phyloP scores from a whole-genome alignment of 2,113 vertebrate genomes.

The Sylvia atricapilla region DNA sequence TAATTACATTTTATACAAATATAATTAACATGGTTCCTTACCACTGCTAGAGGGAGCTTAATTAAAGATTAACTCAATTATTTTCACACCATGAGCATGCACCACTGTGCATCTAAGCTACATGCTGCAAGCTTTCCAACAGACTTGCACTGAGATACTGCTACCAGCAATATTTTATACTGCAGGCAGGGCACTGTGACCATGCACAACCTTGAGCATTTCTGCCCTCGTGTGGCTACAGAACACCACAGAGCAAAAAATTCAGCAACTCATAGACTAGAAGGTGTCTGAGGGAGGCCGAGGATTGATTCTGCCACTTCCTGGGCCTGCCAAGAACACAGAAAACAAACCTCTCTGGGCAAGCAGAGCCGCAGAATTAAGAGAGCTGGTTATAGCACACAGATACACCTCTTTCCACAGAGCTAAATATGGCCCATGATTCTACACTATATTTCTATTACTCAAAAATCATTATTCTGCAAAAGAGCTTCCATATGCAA shows the following conservation, averaged over 20 bases:
- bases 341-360: neutral
- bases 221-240: neutral
- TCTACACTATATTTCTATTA: neutral
- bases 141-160: neutral
- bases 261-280: neutral
- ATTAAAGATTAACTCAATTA: neutral
- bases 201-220: accelerated
- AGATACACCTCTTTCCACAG: neutral
- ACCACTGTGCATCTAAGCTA: neutral
- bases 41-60: neutral
- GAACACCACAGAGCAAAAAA: neutral
- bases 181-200: accelerated
- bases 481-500: neutral
- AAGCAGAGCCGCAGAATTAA: neutral
- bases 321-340: neutral
- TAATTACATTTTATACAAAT: neutral
- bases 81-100: neutral
- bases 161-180: neutral
- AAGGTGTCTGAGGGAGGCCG: accelerated
- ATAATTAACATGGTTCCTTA: neutral
- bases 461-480: neutral
- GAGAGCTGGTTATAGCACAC: accelerated
- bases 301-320: neutral
- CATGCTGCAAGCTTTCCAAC: neutral
- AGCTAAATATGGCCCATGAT: neutral